phyloP scores from a whole-genome alignment of 2,888 invertebrate species.

The Eupithecia exiguata region DNA sequence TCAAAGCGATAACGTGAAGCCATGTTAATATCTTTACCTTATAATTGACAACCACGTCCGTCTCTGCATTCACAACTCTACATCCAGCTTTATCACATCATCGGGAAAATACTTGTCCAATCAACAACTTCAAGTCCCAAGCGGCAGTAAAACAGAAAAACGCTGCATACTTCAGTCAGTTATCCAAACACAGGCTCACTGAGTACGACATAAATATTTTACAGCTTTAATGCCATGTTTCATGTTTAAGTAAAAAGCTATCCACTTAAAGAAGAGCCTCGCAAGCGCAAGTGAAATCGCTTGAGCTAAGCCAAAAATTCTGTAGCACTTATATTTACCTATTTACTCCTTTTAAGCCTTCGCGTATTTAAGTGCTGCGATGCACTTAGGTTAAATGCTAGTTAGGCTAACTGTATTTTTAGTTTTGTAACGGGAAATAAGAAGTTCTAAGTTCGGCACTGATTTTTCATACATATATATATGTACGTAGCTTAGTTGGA shows the following conservation, averaged over 20 bases:
- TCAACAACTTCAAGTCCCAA: neutral
- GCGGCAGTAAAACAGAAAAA: conserved; percentile 16
- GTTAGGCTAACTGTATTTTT: neutral
- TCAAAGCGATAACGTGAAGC: neutral
- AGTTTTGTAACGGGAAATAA: conserved; percentile 3
- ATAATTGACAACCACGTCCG: neutral
- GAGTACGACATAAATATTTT: conserved; percentile 33
- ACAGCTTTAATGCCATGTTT: conserved; percentile 30
- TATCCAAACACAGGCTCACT: conserved; percentile 21
- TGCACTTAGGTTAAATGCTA: neutral
- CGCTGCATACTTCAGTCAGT: conserved; percentile 12
- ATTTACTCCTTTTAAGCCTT: neutral
- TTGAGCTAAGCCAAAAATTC: conserved; percentile 17
- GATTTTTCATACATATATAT: neutral
- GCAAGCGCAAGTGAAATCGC: conserved; percentile 26
- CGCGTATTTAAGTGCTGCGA: conserved; percentile 6
- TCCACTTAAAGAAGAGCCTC: conserved; percentile 21
- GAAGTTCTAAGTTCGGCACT: neutral
- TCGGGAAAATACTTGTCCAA: neutral
- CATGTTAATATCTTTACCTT: neutral
- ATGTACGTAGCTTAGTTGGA: too few relatives aligned
- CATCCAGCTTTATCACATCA: neutral
- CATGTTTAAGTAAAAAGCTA: conserved; percentile 39
- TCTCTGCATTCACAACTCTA: neutral
- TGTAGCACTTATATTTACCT: neutral